Percentiles rank a stretch among this genome's conserved stretches.
Conservation (phyloP, 2,797 vertebrate genomes). For the Cuniculus paca region DNA sequence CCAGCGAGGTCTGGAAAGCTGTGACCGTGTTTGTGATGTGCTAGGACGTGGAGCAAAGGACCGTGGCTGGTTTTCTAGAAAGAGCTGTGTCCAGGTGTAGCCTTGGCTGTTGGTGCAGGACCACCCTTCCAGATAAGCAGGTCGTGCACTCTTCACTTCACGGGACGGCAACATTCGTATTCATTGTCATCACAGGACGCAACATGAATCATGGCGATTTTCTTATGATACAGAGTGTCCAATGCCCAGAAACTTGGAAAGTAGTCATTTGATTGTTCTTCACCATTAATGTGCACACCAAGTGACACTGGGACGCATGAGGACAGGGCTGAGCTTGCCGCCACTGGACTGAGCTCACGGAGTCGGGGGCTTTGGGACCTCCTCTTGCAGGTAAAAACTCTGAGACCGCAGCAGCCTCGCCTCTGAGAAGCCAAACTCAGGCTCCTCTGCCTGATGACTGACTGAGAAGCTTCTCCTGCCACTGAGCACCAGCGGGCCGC, state of each 20-base stretch:
- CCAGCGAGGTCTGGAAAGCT: no score
- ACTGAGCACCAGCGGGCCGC: background rate
- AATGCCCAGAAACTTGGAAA: background rate
- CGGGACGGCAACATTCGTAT: background rate
- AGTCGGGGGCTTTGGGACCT: background rate
- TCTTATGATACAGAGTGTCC: background rate
- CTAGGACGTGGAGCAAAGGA: no score
- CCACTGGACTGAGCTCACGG: accelerated
- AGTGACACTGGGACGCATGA: accelerated
- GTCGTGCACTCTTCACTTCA: no score
- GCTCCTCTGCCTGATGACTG: background rate
- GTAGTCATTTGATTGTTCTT: background rate
- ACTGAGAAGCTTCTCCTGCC: background rate
- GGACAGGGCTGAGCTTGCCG: background rate
- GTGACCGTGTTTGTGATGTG: no score
- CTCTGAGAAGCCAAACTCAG: background rate
- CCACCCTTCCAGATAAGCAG: background rate
- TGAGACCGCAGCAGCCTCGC: background rate
- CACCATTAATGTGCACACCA: background rate
- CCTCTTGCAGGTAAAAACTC: no score
- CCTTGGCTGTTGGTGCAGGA: background rate
- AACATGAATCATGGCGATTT: accelerated
- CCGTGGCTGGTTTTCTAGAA: no score
- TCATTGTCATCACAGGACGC: background rate
- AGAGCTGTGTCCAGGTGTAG: background rate